phyloP scores from a whole-genome alignment of 2,113 vertebrate genomes.

The Oryzias curvinotus region DNA sequence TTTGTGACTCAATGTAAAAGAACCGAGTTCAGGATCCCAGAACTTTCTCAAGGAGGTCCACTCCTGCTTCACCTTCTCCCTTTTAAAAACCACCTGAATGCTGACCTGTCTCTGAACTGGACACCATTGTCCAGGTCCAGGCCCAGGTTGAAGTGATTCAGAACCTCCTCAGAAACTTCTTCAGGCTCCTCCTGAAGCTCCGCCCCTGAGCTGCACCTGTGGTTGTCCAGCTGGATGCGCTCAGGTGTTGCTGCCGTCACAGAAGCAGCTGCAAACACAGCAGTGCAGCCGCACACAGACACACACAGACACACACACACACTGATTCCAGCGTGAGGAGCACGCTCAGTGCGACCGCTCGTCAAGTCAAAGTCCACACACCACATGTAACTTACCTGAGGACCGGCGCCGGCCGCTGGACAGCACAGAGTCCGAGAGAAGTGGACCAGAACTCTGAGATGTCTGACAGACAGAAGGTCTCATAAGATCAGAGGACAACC shows the following conservation, averaged over 20 bases:
- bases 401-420: conserved; percentile 1
- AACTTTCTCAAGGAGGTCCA: too few species aligned
- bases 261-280: conserved; percentile 54
- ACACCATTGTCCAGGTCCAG: conserved; percentile 77
- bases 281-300: conserved; percentile 38
- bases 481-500: not conserved
- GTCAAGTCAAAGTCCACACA: not conserved
- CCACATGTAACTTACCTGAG: conserved; percentile 54
- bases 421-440: conserved; percentile 7
- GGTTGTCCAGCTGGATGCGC: conserved; percentile 91
- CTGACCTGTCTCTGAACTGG: conserved; percentile 79
- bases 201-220: conserved; percentile 67
- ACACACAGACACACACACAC: conserved; percentile 63
- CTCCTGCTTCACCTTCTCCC: too few species aligned
- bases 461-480: conserved; percentile 3
- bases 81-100: too few species aligned
- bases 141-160: conserved; percentile 88
- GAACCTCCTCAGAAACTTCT: conserved; percentile 83
- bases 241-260: conserved; percentile 80
- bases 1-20: too few species aligned
- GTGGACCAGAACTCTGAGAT: conserved; percentile 17
- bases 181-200: conserved; percentile 64
- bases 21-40: too few species aligned
- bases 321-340: conserved; percentile 44
- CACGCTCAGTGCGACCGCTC: conserved; percentile 6